phyloP scores from a whole-genome alignment of 2,797 vertebrate genomes.

The Enteromius argenteus region DNA sequence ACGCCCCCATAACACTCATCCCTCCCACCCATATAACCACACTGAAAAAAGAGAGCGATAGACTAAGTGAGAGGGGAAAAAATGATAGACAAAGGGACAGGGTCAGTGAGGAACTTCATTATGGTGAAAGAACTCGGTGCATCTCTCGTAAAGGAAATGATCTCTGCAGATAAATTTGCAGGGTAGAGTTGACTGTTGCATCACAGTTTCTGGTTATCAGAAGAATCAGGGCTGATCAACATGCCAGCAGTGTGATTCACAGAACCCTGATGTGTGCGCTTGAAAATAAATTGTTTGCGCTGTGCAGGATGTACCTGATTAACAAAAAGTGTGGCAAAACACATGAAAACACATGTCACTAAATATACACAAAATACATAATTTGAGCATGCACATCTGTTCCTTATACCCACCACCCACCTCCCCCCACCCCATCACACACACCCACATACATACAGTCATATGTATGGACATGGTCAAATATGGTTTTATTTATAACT shows the following conservation, averaged over 20 bases:
- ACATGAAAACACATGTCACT: not conserved
- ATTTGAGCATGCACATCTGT: slow-evolving; percentile 2
- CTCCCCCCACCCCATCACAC: not conserved
- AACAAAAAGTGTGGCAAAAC: not conserved
- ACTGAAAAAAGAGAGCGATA: slow-evolving; percentile 38
- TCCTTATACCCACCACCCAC: not conserved
- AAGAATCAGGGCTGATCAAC: slow-evolving; percentile 5
- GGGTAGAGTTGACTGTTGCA: slow-evolving; percentile 10
- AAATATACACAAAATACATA: not conserved
- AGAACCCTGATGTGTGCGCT: not conserved
- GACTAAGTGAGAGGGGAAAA: slow-evolving; percentile 1
- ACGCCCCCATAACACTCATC: slow-evolving; percentile 64
- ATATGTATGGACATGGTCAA: not conserved
- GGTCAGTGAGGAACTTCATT: slow-evolving; percentile 18
- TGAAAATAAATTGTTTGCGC: not conserved
- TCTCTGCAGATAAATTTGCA: slow-evolving; percentile 38
- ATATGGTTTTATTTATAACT: not conserved
- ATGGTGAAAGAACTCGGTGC: slow-evolving; percentile 8
- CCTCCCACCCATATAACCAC: slow-evolving; percentile 41
- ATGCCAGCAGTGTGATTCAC: slow-evolving; percentile 10
- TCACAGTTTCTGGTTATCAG: slow-evolving; percentile 42
- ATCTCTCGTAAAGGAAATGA: slow-evolving; percentile 31
- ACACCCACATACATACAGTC: not conserved
- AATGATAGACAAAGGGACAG: not conserved
- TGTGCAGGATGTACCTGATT: not conserved